phyloP scores from a whole-genome alignment of 2,797 vertebrate genomes.

The Coilia nasus region DNA sequence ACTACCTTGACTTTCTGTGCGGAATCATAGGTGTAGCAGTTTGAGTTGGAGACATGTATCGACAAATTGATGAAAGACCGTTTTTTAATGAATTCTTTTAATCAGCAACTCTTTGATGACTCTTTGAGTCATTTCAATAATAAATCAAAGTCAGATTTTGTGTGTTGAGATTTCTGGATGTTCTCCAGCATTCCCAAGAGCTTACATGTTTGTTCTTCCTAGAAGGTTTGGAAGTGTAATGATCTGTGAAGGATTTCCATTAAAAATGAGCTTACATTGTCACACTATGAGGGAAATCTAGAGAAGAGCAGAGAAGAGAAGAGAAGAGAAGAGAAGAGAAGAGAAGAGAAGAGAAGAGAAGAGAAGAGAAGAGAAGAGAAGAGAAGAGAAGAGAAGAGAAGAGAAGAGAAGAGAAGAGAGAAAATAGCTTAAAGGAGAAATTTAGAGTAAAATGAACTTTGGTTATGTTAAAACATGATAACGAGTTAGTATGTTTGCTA shows the following conservation, averaged over 20 bases:
- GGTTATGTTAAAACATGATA: no score
- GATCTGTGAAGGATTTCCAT: slow-evolving; percentile 21
- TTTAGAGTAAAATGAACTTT: no score
- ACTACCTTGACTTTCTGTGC: neutral
- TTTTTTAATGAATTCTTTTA: slow-evolving; percentile 17
- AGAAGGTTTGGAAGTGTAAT: slow-evolving; percentile 7
- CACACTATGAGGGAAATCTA: neutral
- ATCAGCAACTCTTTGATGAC: slow-evolving; percentile 13
- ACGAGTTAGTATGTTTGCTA: no score
- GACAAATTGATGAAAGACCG: slow-evolving; percentile 20
- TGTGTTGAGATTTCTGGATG: slow-evolving; percentile 3
- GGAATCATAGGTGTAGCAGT: neutral
- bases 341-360: neutral
- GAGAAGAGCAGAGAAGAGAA: neutral
- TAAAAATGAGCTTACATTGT: slow-evolving; percentile 6
- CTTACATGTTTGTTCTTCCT: slow-evolving; percentile 7
- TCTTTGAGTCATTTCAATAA: slow-evolving; percentile 24
- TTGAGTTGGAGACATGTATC: neutral
- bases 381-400: no score
- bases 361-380: no score
- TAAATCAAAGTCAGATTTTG: slow-evolving; percentile 8
- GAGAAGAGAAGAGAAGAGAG: no score
- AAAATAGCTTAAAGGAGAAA: no score
- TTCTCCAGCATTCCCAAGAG: slow-evolving; percentile 22
- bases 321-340: neutral